Evolutionary conservation across 2,888 invertebrate species (phyloP), one percentile per base, ranked within the genome.

Genomic region (Adineta ricciae): DNA sequence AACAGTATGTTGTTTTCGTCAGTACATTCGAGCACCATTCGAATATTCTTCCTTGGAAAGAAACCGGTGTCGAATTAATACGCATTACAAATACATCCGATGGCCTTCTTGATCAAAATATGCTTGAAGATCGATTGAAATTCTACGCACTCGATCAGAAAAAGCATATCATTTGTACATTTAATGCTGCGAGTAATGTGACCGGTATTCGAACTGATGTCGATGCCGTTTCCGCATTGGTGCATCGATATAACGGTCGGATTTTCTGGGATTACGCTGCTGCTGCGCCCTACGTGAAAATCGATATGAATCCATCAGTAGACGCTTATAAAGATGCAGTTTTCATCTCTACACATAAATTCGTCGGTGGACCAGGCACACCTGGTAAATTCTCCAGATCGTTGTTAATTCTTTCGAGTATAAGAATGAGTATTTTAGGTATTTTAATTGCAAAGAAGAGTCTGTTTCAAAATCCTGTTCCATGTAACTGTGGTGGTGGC

Each of bases 321-420:
- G 54, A 38, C 7, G 88, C 88, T n/a, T 83, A 93, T 90, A 95
- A 96, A 89, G 96, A 96, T 90, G 95, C 95, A 0, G 91, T 96
- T 85, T 95, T 95, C 90, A 94, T 96, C 89, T 94, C 95, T 84
- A 94, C 94, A 84, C 95, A 95, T 91, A 96, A 96, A 90, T 95
- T 96, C 89, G 93, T 95, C 54, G 96, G 96, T 0, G 96, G 96
- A 0, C 94, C 95, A 0, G 94, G 95, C 89, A 95, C 95, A 0
- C 95, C 96, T 21, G 93, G 93, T 90, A 86, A 86, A 87, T 38
- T 38, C 83, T 2, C 24, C 24, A 72, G 21, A n/a, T n/a, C n/a
- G n/a, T n/a, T n/a, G 8, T 32, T 27, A 9, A 16, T 72, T 72
- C 21, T 27, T 72, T 72, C 32, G 72, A n/a, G n/a, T n/a, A n/a